Evolutionary conservation across 1,140 invertebrate genomes (phyloP), one percentile per base, ranked within the genome.

Genomic region (Caenorhabditis latens): DNA sequence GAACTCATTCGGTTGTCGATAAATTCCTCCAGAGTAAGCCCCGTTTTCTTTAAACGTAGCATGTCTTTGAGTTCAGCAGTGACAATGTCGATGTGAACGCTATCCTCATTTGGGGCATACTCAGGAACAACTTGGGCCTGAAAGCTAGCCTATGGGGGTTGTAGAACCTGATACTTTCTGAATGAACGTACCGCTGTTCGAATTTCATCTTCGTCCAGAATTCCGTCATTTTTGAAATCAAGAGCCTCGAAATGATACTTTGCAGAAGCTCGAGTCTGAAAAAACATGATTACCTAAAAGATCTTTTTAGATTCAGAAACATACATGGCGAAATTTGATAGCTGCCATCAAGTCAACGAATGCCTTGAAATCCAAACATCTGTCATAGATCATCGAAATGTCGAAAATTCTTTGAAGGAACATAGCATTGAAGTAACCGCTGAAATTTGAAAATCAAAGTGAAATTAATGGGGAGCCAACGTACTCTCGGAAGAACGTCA

Each of bases 291-390:
- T 24, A 7, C 19, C 53, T 19, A 0, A 71, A 43, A 16, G 46
- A 46, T 6, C 2, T 40, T 65, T 40, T 7, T n/a, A 46, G 16
- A 8, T 32, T 32, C 32, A 32, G 32, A 32, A 19, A 50, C 71
- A 21, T 50, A 79, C 71, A 50, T 79, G 43, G 5, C 71, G 71
- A 21, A 79, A 79, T 53, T n/a, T n/a, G 50, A 79, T 48, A 4
- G 71, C 71, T 11, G 71, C 42, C 4, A 50, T 14, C 13, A 79
- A 13, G 14, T 79, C 71, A 19, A 79, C 71, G 46, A 79, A 79
- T 4, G 71, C 71, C n/a, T 79, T 79, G 46, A 79, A 79, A 24
- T 79, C 71, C n/a, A 79, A 71, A 46, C 13, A 71, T 71, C 65
- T 71, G 43, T 71, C 65, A 14, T 71, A 71, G 11, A 21, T 32